Evolutionary conservation across 2,797 vertebrate genomes (phyloP).

Genomic region (Myotis myotis): DNA sequence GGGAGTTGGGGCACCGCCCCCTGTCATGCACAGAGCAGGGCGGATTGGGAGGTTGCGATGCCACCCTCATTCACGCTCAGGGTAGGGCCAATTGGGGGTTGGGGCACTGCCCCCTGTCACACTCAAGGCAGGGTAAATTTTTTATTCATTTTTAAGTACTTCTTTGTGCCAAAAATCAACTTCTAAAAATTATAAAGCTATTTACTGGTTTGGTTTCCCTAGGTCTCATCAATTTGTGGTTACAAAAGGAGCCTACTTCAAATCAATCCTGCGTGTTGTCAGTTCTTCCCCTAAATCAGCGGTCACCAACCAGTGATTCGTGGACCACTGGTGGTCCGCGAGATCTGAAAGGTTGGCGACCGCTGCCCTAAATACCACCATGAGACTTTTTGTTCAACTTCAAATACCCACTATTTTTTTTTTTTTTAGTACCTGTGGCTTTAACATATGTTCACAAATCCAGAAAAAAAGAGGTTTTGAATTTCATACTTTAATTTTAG

Average conservation of each 20-base stretch:
- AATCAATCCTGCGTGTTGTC: not conserved
- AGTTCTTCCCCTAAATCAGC: not conserved
- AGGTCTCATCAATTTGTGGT: not conserved
- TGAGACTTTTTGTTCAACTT: not conserved
- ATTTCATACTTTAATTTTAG: constrained; percentile 15
- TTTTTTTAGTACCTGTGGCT: not conserved
- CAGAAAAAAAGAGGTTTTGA: constrained; percentile 15
- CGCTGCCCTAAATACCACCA: not conserved
- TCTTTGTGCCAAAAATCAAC: not conserved
- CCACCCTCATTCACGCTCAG: too few relatives aligned
- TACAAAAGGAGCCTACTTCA: not conserved
- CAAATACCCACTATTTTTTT: not conserved
- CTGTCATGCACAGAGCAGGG: too few relatives aligned
- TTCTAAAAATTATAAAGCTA: constrained; percentile 4
- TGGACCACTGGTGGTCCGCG: too few relatives aligned
- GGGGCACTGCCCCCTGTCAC: too few relatives aligned
- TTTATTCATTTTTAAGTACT: constrained; percentile 42
- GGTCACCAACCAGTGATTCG: too few relatives aligned
- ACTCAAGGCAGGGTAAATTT: too few relatives aligned
- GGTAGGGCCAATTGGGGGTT: too few relatives aligned
- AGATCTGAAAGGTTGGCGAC: too few relatives aligned
- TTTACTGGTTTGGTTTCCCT: constrained; percentile 9
- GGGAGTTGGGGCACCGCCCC: too few relatives aligned
- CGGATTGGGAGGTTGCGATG: too few relatives aligned
- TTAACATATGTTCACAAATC: not conserved